Base-by-base conservation (phyloP, 2,113 vertebrate genomes). In the Nycticryphes semicollaris region DNA sequence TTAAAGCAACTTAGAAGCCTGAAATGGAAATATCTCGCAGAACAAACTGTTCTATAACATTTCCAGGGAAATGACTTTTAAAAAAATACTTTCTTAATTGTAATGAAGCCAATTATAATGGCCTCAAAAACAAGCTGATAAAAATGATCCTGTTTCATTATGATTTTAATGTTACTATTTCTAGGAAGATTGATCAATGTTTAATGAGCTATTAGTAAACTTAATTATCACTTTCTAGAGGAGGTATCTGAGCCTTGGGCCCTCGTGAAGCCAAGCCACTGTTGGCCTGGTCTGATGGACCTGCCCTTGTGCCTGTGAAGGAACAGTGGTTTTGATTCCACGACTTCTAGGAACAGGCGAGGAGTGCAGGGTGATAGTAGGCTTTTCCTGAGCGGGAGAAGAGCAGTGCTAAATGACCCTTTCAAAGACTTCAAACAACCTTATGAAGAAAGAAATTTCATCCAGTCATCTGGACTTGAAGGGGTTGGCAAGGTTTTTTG, bases 21-120 rank as follows among this genome's bases (percentile, higher is more conserved):
- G 62, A 81, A 92, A 90, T 96, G 77, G 82, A 96, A 96, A 92
- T 74, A 25, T 8, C 83, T 56, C 90, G 64, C 84, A 90, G 96
- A 96, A 97, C 93, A 94, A 96, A 97, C 96, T 96, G 87, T 95
- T 96, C 94, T 69, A 89, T 93, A 95, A 73, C 92, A 96, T 97
- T 97, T 97, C 93, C 95, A 96, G 89, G 77, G 94, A 97, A 97
- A 87, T 90, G 83, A 73, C 91, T 94, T 96, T 96, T 84, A 37
- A 47, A 85, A 95, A 97, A 95, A 89, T 83, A 84, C 94, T 96
- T 97, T 95, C 97, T 96, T 94, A 97, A 96, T 96, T 96, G 93
- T 96, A 92, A 93, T 92, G 90, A 94, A 96, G 92, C 92, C 95
- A 97, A 91, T 96, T 97, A 94, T 78, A 62, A 94, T 80, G 89